Conservation (phyloP, 2,113 vertebrate species). For the Empidonax alnorum region DNA sequence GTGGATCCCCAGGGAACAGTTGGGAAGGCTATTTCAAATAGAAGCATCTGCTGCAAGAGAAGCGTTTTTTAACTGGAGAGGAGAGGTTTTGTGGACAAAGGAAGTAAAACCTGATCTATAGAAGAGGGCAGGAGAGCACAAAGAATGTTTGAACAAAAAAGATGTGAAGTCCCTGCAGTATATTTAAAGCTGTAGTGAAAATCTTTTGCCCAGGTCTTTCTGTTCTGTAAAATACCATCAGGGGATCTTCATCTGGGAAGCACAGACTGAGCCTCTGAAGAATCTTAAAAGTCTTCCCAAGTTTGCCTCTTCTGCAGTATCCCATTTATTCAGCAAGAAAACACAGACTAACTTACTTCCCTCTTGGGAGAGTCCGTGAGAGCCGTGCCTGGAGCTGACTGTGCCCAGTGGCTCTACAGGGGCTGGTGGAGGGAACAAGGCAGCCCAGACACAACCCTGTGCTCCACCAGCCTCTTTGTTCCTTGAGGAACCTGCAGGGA, state of each 20-base stretch:
- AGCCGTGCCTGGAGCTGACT: fast-evolving
- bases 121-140: not conserved
- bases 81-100: not conserved
- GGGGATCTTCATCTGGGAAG: not conserved
- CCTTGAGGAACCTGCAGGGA: not conserved
- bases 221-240: not conserved
- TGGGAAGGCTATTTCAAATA: not conserved
- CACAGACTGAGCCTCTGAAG: not conserved
- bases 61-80: not conserved
- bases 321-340: not conserved
- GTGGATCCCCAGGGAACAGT: not conserved
- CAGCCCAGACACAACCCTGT: not conserved
- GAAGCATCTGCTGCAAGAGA: not conserved
- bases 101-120: not conserved
- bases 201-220: not conserved
- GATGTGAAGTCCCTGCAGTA: not conserved
- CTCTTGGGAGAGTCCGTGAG: not conserved
- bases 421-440: not conserved
- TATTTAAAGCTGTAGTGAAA: not conserved
- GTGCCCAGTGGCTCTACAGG: not conserved
- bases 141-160: not conserved
- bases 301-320: not conserved
- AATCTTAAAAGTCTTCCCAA: not conserved
- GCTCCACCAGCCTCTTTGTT: not conserved
- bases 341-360: not conserved